Evolutionary conservation across 2,797 vertebrate species (phyloP), one percentile per base, ranked within the genome.

Genomic region (Novumbra hubbsi): DNA sequence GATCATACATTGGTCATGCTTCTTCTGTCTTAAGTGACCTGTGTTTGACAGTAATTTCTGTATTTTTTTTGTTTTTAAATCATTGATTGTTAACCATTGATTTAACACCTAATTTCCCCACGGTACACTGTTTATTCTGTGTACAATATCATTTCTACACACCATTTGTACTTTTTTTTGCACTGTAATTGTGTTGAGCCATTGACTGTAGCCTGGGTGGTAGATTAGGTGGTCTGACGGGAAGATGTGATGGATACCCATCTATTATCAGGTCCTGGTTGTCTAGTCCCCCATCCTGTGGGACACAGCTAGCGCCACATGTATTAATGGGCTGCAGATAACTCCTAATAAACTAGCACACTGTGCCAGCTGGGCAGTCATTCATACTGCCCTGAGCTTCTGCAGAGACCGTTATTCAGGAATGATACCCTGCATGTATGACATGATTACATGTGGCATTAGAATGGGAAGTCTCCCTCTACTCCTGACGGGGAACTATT

Each of bases 281-380:
- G 71, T 63, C 84, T 83, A 84, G 74, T 81, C 76, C 81, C 64
- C 49, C 9, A 27, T 87, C 82, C 81, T 72, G 71, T n/a, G 76
- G 89, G 85, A 90, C 78, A 77, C 73, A 34, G 74, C 67, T 49
- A 30, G 68, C 4, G 12, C 17, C 77, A 87, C 86, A 72, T 86
- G 81, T 90, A 90, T 91, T 91, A 93, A 92, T 90, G 32, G 74
- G 76, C 84, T 79, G 76, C 75, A 84, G 87, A 88, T 92, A 84
- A 89, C 88, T 88, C 83, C 82, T 76, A 89, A 89, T 87, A 86
- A 86, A 85, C 86, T 72, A 57, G 80, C 76, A 68, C 76, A 68
- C 86, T 80, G 85, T 83, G 83, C 80, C 70, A 65, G 73, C 74
- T 70, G 8, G 34, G 34, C 34, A 38, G 2, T 38, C 34, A 4